Evolutionary conservation across 2,797 vertebrate genomes (phyloP).

Genomic region (Phalanger gymnotis): DNA sequence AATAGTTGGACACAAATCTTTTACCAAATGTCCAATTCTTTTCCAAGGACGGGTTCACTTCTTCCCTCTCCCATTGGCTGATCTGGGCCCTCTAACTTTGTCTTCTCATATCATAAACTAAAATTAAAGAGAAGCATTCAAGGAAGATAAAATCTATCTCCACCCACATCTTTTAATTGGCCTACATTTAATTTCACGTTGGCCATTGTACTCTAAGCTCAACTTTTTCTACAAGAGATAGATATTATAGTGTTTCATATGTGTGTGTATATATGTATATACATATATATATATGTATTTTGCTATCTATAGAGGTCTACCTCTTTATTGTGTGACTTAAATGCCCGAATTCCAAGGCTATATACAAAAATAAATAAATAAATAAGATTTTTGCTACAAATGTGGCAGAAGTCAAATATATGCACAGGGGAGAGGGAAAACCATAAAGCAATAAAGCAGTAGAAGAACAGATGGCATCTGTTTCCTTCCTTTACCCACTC

Average conservation of each 20-base stretch:
- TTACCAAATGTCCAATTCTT: not conserved
- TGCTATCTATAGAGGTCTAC: conserved; percentile 27
- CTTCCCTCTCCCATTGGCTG: not conserved
- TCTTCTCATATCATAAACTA: not conserved
- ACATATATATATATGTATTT: no score
- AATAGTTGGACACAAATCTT: not conserved
- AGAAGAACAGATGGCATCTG: conserved; percentile 49
- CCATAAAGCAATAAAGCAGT: conserved; percentile 44
- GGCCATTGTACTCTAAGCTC: not conserved
- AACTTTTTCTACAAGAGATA: conserved; percentile 30
- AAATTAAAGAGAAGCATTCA: conserved; percentile 12
- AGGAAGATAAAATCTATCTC: not conserved
- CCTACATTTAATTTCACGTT: not conserved
- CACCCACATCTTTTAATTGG: not conserved
- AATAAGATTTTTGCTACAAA: conserved; percentile 29
- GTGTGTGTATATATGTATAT: not conserved
- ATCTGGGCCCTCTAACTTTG: not conserved
- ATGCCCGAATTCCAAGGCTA: conserved; percentile 56
- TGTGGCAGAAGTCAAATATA: conserved; percentile 58
- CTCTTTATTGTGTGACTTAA: conserved; percentile 17
- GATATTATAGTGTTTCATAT: not conserved
- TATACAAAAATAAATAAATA: not conserved
- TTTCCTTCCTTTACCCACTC: not conserved
- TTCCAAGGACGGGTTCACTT: not conserved
- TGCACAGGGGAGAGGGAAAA: conserved; percentile 58